Evolutionary conservation across 2,888 invertebrate species (phyloP), one percentile per base, ranked within the genome.

Genomic region (Hypercompe scribonia): DNA sequence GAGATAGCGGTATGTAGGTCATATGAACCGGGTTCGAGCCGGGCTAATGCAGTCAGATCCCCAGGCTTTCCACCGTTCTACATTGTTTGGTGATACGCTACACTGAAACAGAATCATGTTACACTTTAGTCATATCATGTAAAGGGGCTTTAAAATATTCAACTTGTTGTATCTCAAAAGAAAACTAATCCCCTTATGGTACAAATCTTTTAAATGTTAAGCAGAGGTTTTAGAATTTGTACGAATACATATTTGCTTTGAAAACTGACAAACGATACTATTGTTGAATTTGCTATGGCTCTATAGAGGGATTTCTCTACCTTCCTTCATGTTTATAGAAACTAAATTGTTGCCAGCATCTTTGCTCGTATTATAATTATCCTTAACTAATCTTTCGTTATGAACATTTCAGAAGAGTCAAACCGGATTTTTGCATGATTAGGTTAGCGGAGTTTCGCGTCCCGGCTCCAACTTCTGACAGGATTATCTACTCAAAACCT

Each of bases 1-100:
- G 67, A 82, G 70, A 73, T 74, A 73, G 73, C 67, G 71, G 77
- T 77, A 84, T 83, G 75, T 84, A 84, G 79, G 83, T 84, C 83
- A 81, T 61, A 39, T 46, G 80, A 75, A 75, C 72, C 50, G 76
- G 79, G 79, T 84, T 84, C 79, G 79, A 84, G 78, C 65, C 71
- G 63, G 75, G 78, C 83, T 83, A 83, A 84, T 83, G 83, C 78
- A 83, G 77, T 76, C 63, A 70, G 73, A 83, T 84, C 78, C 79
- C 77, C 61, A 71, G 85, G 83, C 81, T 84, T 84, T 79, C 71
- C 85, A 68, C 72, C 76, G 79, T 69, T 70, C 77, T 73, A 77
- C 65, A 78, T 77, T 79, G 85, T 79, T 67, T 15, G 65, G 73
- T 13, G 28, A 2, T 70, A 75, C 67, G 68, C 42, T 64, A 68